A percentile compares a stretch with the other conserved stretches of the same genome.
Conservation (phyloP, 1,140 invertebrate genomes). For the Aphelenchoides fujianensis region DNA sequence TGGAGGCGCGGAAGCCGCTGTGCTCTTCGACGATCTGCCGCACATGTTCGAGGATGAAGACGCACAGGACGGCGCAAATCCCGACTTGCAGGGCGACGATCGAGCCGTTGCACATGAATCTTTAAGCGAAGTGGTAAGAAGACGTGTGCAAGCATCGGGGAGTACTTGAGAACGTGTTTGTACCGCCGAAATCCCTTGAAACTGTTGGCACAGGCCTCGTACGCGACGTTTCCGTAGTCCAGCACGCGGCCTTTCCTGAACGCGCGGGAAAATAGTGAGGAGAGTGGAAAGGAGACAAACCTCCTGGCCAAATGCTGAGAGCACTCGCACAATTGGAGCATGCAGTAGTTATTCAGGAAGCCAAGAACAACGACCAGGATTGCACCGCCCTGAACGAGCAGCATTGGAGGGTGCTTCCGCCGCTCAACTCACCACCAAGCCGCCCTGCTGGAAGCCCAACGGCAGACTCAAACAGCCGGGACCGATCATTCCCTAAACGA, state of each 20-base stretch:
- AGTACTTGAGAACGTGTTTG: constrained; percentile 30
- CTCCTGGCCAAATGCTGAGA: constrained; percentile 50
- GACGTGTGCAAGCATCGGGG: not conserved
- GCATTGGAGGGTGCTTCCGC: not conserved
- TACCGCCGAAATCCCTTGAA: constrained; percentile 32
- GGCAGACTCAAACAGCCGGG: constrained; percentile 56
- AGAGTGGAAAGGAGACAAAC: constrained; percentile 25
- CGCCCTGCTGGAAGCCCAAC: constrained; percentile 57
- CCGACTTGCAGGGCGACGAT: constrained; percentile 45
- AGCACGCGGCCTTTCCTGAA: constrained; percentile 43
- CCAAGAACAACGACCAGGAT: constrained; percentile 49
- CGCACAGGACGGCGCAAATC: constrained; percentile 45
- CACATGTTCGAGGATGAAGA: constrained; percentile 38
- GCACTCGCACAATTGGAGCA: constrained; percentile 56
- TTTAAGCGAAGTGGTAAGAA: not conserved
- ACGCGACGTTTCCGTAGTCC: constrained; percentile 54
- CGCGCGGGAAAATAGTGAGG: too few species aligned
- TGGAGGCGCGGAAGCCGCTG: constrained; percentile 22
- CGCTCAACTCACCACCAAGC: constrained; percentile 42
- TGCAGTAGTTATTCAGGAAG: constrained; percentile 51
- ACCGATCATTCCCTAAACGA: constrained; percentile 58
- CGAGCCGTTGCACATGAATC: constrained; percentile 17
- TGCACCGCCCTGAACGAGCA: constrained; percentile 35
- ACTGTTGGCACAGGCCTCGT: constrained; percentile 47
- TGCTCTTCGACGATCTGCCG: constrained; percentile 43